Percentiles rank a stretch among this genome's conserved stretches.
Evolutionary conservation across 2,888 invertebrate species (phyloP).

Genomic region (Lottia scabra): DNA sequence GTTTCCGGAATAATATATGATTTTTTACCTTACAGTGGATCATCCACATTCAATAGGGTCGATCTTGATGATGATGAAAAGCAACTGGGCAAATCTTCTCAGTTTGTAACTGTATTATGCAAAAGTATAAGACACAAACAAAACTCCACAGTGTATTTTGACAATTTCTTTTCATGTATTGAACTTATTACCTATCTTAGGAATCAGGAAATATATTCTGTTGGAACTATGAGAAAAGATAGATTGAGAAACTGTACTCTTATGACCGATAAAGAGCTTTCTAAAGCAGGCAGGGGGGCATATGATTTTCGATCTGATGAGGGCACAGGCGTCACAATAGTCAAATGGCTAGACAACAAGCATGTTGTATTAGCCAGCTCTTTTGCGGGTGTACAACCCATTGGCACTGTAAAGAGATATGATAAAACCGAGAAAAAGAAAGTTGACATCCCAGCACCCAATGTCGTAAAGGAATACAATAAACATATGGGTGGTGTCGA

Average conservation of each 20-base stretch:
- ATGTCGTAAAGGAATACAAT: no score
- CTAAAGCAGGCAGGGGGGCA: no score
- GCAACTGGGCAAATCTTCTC: background rate
- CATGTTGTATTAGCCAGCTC: background rate
- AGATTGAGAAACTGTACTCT: background rate
- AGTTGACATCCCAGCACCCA: no score
- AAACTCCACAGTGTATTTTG: constrained; percentile 5
- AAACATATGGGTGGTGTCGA: no score
- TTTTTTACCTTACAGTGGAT: constrained; percentile 5
- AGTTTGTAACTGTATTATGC: background rate
- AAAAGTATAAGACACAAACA: background rate
- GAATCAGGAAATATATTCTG: background rate
- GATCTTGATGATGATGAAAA: background rate
- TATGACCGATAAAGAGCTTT: no score
- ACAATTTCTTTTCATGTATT: constrained; percentile 12
- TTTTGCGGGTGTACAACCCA: background rate
- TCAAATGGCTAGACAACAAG: no score
- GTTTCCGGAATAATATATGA: constrained; percentile 12
- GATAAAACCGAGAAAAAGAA: no score
- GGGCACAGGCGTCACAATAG: no score
- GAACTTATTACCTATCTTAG: constrained; percentile 3
- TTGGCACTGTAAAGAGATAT: no score
- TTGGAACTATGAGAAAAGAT: background rate
- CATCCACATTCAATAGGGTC: background rate
- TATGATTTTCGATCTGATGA: no score